These are phyloP conservation scores for Pluvianellus socialis DNA, from an alignment of 2,113 vertebrate genomes.

Conservation along the genomic window DNA sequence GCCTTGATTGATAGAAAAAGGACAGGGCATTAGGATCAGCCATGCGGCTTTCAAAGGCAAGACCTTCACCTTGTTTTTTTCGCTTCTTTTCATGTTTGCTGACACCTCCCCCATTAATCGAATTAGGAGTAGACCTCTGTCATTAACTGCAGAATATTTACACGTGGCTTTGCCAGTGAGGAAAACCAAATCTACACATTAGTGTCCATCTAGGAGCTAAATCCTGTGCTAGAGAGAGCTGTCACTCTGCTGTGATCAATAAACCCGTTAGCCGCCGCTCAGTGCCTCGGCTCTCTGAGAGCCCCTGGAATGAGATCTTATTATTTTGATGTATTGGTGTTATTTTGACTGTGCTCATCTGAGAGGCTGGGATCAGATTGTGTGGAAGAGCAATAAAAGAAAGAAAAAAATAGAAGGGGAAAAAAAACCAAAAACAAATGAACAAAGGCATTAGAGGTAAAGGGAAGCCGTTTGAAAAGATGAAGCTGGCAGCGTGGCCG, in stretches of 20 bases:
- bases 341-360: background rate
- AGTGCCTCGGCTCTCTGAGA: background rate
- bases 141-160: background rate
- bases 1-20: constrained; percentile 40
- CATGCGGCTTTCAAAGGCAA: background rate
- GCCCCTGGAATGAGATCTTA: background rate
- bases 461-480: background rate
- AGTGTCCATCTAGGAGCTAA: background rate
- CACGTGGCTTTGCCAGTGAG: background rate
- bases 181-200: background rate
- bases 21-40: constrained; percentile 19
- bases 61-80: background rate
- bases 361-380: background rate
- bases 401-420: background rate
- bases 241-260: background rate
- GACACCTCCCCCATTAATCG: background rate
- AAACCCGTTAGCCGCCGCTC: rapidly evolving
- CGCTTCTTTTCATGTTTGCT: background rate
- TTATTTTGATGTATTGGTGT: background rate
- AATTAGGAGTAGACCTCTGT: background rate
- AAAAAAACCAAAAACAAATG: background rate
- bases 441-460: background rate
- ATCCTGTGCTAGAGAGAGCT: background rate
- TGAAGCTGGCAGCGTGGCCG: background rate
- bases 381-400: background rate